A percentile compares a stretch with the other conserved stretches of the same genome.
Evolutionary conservation across 2,797 vertebrate genomes (phyloP).

Genomic region (Sebastes paucispinis): DNA sequence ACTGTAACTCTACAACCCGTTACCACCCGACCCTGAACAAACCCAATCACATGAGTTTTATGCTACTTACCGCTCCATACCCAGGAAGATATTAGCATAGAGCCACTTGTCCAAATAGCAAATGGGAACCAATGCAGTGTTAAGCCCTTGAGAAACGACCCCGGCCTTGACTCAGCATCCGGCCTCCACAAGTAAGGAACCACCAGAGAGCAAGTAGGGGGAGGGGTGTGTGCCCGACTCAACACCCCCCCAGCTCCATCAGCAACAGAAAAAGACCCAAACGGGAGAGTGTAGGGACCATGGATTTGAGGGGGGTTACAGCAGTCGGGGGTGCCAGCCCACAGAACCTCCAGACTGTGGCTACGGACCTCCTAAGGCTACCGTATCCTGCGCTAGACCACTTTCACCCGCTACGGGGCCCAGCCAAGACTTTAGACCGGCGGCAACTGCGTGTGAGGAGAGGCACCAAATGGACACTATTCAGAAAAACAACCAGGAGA

Average conservation of each 20-base stretch:
- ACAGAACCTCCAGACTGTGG: conserved; percentile 88
- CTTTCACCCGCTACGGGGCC: conserved; percentile 88
- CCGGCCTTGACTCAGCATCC: conserved; percentile 85
- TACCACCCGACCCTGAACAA: conserved; percentile 79
- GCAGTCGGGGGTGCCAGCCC: conserved; percentile 84
- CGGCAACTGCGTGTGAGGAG: conserved; percentile 95
- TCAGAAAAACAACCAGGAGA: conserved; percentile 94
- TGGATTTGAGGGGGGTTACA: conserved; percentile 83
- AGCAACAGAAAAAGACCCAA: conserved; percentile 88
- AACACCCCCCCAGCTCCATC: conserved; percentile 84
- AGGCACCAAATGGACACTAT: conserved; percentile 96
- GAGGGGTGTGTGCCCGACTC: conserved; percentile 80
- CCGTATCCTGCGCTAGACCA: conserved; percentile 94
- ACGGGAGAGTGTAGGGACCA: conserved; percentile 81
- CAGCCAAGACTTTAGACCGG: conserved; percentile 96
- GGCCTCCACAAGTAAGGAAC: conserved; percentile 88
- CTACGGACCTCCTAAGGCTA: conserved; percentile 92
- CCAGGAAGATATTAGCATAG: conserved; percentile 92
- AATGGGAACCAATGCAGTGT: conserved; percentile 95
- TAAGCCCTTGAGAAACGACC: conserved; percentile 88
- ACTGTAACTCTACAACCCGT: conserved; percentile 60
- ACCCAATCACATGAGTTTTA: conserved; percentile 87
- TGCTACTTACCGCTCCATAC: conserved; percentile 89
- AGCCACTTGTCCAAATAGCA: conserved; percentile 97
- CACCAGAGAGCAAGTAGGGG: conserved; percentile 86